Evolutionary conservation across 2,113 vertebrate species (phyloP).

Genomic region (Lethenteron camtschaticum): DNA sequence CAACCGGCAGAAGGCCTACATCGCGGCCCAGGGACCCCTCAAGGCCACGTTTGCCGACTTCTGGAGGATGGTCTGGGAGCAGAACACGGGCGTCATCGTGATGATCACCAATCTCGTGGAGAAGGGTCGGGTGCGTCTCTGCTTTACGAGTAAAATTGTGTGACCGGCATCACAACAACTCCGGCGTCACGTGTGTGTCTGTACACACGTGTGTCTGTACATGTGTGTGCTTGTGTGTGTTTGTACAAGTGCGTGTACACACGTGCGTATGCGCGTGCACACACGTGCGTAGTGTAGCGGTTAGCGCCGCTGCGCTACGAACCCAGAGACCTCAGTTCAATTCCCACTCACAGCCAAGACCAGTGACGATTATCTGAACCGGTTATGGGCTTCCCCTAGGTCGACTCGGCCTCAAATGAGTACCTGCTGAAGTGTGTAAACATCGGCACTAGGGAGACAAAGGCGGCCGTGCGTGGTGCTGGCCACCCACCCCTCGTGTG

Average conservation of each 20-base stretch:
- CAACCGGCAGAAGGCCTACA: conserved; percentile 82
- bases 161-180: too few relatives aligned
- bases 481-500: too few relatives aligned
- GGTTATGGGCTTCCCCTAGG: too few relatives aligned
- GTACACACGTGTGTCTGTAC: background rate
- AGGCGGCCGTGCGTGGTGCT: too few relatives aligned
- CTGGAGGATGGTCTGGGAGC: conserved; percentile 99
- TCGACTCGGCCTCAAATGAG: too few relatives aligned
- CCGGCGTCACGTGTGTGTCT: background rate
- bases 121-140: conserved; percentile 67
- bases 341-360: too few relatives aligned
- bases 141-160: too few relatives aligned
- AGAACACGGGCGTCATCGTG: conserved; percentile 77
- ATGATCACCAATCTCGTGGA: conserved; percentile 99
- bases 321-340: too few relatives aligned
- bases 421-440: too few relatives aligned
- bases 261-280: background rate
- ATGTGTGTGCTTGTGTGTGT: background rate
- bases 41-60: conserved; percentile 98
- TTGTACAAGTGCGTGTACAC: background rate
- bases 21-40: conserved; percentile 89
- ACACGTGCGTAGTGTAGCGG: background rate
- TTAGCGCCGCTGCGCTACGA: too few relatives aligned
- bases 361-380: too few relatives aligned
- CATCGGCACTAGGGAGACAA: too few relatives aligned